Evolutionary conservation across 2,888 invertebrate genomes (phyloP).

Genomic region (Temnothorax rugatulus): DNA sequence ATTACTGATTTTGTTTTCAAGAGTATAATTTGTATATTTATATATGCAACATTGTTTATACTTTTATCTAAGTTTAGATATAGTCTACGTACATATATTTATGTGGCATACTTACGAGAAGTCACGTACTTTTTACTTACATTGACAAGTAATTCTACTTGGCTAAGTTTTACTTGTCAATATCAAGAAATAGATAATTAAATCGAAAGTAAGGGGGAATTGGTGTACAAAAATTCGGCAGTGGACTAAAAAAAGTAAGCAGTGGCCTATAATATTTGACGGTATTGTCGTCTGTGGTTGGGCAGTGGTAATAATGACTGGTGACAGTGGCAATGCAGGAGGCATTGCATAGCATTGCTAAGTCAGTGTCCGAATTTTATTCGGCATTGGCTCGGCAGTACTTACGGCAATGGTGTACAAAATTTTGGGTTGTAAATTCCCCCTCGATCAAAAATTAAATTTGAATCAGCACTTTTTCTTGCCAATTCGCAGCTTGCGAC

Average conservation of each 20-base stretch:
- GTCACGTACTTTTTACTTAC: neutral
- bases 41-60: neutral
- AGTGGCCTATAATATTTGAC: no score
- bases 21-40: constrained; percentile 15
- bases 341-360: no score
- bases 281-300: no score
- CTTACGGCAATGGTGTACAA: no score
- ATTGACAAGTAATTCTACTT: neutral
- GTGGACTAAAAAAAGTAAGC: no score
- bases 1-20: neutral
- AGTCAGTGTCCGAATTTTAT: no score
- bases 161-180: neutral
- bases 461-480: neutral
- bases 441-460: neutral
- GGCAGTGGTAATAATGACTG: no score
- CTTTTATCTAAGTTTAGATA: neutral
- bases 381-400: no score
- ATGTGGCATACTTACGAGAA: neutral
- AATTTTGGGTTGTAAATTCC: no score
- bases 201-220: neutral
- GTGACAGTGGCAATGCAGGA: no score
- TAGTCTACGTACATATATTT: neutral
- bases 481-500: neutral
- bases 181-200: neutral
- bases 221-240: no score